Evolutionary conservation across 2,888 invertebrate species (phyloP), one percentile per base, ranked within the genome.

Genomic region (Netelia inedita): DNA sequence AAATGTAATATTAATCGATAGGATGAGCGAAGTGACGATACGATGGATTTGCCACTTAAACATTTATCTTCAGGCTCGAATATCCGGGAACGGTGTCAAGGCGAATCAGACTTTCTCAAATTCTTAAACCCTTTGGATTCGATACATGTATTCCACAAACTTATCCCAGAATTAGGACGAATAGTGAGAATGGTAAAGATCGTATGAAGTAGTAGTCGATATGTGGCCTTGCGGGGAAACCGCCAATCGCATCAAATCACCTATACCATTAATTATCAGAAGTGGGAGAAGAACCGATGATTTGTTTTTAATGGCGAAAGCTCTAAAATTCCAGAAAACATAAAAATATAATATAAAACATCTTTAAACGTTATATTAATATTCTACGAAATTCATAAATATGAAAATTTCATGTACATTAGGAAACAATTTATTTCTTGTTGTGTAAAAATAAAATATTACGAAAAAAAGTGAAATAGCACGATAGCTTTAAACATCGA

Each of bases 41-140:
- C 9, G 41, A 41, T 9, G n/a, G 11, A 6, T 5, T 55, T 1
- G 9, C 5, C 14, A 35, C 3, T 35, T 35, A 5, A 35, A 35
- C 5, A 3, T 35, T 35, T 35, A 35, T 35, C 35, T 5, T 8
- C 8, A 35, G 35, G 35, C 35, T 35, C 6, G 41, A 19, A n/a
- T 75, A 53, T 65, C 69, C 71, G 6, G 57, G 55, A 82, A 76
- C 16, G 41, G 82, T 76, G 82, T 76, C 82, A 82, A 82, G 82
- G 82, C 43, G 65, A 63, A 8, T 6, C 3, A 53, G 23, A 71
- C 82, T 82, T 82, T 82, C 82, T 71, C 82, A 71, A 82, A 82
- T 82, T 76, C 57, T 71, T 10, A 10, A 66, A 71, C 57, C 59
- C 16, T 57, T 43, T 69, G 55, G 61, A 10, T 35, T 16, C 43